Conservation (phyloP, 2,888 invertebrate genomes). For the Drosophila eohydei region DNA sequence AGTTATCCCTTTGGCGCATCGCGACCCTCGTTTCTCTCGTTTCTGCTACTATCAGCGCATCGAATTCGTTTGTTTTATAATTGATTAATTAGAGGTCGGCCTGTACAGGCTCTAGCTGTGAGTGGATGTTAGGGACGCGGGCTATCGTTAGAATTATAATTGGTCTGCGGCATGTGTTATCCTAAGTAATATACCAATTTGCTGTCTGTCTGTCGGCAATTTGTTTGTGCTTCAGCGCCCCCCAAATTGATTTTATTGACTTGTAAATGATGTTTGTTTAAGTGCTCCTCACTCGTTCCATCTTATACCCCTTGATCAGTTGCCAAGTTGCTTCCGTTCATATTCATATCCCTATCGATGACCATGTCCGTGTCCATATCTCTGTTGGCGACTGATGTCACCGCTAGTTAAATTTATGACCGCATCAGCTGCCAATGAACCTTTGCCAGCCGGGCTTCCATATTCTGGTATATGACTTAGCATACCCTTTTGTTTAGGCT, state of each 20-base stretch:
- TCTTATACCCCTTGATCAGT: conserved; percentile 24
- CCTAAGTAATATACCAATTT: conserved; percentile 74
- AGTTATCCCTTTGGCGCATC: conserved; percentile 55
- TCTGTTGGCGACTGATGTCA: conserved; percentile 38
- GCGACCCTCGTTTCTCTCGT: conserved; percentile 7
- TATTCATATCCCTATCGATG: conserved; percentile 19
- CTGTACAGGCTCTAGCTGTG: conserved; percentile 14
- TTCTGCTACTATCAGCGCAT: conserved; percentile 51
- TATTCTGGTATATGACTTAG: not conserved
- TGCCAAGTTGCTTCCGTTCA: conserved; percentile 47
- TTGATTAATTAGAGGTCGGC: conserved; percentile 84
- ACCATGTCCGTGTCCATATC: conserved; percentile 9
- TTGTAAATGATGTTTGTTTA: conserved; percentile 72
- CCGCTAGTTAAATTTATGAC: conserved; percentile 51
- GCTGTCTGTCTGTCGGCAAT: conserved; percentile 51
- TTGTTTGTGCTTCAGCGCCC: conserved; percentile 55
- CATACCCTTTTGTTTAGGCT: conserved; percentile 14
- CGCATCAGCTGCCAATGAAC: conserved; percentile 22
- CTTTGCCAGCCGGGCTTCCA: conserved; percentile 2
- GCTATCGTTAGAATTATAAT: conserved; percentile 79
- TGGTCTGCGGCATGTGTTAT: conserved; percentile 82
- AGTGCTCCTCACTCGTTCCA: conserved; percentile 8
- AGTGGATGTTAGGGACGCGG: conserved; percentile 19
- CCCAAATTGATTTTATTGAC: conserved; percentile 77
- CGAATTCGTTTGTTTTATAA: conserved; percentile 80